A percentile compares a stretch with the other conserved stretches of the same genome.
Conservation (phyloP, 2,113 vertebrate species). For the Epinephelus moara region DNA sequence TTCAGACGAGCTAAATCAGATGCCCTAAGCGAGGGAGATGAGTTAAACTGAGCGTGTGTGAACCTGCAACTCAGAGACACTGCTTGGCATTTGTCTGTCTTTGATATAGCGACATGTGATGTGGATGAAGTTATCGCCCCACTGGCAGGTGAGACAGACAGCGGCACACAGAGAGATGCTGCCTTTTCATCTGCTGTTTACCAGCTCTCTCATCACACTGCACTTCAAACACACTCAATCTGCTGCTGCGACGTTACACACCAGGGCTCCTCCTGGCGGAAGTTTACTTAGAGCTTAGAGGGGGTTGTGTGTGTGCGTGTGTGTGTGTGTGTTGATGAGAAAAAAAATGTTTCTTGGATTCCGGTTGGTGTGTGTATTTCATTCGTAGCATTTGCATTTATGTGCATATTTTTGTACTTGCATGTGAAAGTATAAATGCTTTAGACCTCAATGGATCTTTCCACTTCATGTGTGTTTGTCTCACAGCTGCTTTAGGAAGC, state of each 20-base stretch:
- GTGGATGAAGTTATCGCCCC: conserved; percentile 77
- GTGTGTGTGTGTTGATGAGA: conserved; percentile 44
- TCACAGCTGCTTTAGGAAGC: conserved; percentile 72
- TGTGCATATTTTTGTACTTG: conserved; percentile 56
- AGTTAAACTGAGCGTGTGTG: conserved; percentile 69
- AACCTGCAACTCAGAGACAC: conserved; percentile 75
- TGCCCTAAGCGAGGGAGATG: conserved; percentile 76
- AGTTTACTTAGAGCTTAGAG: conserved; percentile 70
- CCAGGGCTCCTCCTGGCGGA: conserved; percentile 70
- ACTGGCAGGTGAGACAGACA: conserved; percentile 81
- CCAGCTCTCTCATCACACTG: conserved; percentile 80
- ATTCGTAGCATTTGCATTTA: conserved; percentile 55
- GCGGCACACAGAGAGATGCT: conserved; percentile 66
- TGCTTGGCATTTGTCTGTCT: conserved; percentile 83
- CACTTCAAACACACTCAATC: conserved; percentile 79
- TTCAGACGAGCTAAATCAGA: conserved; percentile 73
- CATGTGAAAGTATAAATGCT: conserved; percentile 54
- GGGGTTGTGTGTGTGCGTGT: conserved; percentile 52
- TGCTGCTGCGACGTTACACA: conserved; percentile 71
- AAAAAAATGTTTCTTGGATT: conserved; percentile 57
- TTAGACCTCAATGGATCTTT: conserved; percentile 48
- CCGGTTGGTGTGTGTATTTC: conserved; percentile 49
- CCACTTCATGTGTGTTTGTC: conserved; percentile 46
- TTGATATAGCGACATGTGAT: conserved; percentile 81
- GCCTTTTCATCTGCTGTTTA: conserved; percentile 83